Evolutionary conservation across 2,113 vertebrate species (phyloP), one percentile per base, ranked within the genome.

Genomic region (Uropsilus gracilis): DNA sequence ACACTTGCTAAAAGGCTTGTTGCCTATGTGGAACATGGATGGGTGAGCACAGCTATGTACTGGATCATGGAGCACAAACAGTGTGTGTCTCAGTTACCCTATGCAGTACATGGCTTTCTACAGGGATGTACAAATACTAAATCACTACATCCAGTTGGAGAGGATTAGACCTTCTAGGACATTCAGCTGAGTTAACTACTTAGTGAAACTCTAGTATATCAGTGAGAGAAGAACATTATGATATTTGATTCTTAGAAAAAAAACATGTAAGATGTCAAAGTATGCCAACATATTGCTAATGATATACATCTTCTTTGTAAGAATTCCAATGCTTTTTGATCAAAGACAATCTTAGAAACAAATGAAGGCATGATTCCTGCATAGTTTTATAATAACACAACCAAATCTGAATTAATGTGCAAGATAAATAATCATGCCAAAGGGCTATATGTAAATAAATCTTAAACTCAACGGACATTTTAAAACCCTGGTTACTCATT

Each of bases 401-500:
- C 24, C 28, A 59, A 50, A 55, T 93, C 63, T 32, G 50, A 94
- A 78, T 57, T 71, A 63, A 75, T 86, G 59, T 77, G 39, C n/a
- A 86, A 77, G 81, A 50, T 81, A 89, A 86, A 93, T 80, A 87
- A 80, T 61, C 64, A 59, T 61, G 32, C 30, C 75, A 83, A 61
- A 66, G 55, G 39, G 86, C 81, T 64, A 69, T 48, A 85, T n/a
- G 80, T 87, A 96, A 82, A 96, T 69, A 90, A 92, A 75, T 78
- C 64, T 77, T 46, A 85, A 83, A 53, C 83, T 44, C 84, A 50
- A 82, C 89, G 68, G 71, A 73, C 71, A 93, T 77, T 86, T 94
- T 77, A 89, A 97, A 89, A 77, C 32, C 66, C 59, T 53, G 28
- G 69, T 86, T 95, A 94, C 91, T 94, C 84, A 89, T 86, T 93